Conservation (phyloP, 2,888 invertebrate species). For the Stenoptilia bipunctidactyla region DNA sequence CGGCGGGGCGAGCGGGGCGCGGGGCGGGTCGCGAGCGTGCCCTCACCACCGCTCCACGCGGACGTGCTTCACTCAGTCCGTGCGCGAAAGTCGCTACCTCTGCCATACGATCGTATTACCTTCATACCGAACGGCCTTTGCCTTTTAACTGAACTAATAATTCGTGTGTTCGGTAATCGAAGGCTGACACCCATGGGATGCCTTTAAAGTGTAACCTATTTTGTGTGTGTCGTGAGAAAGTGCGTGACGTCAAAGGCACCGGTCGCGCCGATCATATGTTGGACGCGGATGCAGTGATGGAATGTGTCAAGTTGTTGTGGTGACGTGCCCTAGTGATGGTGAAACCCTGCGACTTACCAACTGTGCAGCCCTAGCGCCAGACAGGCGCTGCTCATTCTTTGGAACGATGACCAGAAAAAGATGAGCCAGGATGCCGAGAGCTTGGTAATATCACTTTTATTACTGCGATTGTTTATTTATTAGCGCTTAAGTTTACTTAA, state of each 20-base stretch:
- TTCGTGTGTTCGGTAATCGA: conserved; percentile 23
- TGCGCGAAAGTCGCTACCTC: conserved; percentile 66
- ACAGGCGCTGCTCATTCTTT: conserved; percentile 49
- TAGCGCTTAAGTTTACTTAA: no score
- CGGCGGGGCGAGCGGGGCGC: conserved; percentile 20
- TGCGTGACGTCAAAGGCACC: conserved; percentile 63
- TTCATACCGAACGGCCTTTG: conserved; percentile 28
- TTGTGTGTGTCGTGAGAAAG: conserved; percentile 56
- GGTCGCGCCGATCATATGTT: conserved; percentile 65
- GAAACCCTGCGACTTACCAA: conserved; percentile 47
- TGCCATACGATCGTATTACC: conserved; percentile 51
- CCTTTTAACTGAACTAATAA: neutral
- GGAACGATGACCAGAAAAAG: conserved; percentile 77
- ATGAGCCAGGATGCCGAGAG: conserved; percentile 80
- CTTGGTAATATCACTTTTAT: conserved; percentile 72
- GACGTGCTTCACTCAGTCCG: conserved; percentile 70
- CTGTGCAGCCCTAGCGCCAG: conserved; percentile 39
- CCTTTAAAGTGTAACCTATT: conserved; percentile 32
- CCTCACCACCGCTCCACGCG: conserved; percentile 45
- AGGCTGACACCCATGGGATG: conserved; percentile 20
- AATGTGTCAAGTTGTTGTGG: conserved; percentile 64
- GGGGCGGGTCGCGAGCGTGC: conserved; percentile 37
- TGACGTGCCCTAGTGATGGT: conserved; percentile 49
- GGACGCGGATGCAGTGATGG: conserved; percentile 69
- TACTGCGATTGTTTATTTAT: no score